Percentiles rank a stretch among this genome's conserved stretches.
phyloP scores from a whole-genome alignment of 2,888 invertebrate species.

The Patella ulyssiponensis region DNA sequence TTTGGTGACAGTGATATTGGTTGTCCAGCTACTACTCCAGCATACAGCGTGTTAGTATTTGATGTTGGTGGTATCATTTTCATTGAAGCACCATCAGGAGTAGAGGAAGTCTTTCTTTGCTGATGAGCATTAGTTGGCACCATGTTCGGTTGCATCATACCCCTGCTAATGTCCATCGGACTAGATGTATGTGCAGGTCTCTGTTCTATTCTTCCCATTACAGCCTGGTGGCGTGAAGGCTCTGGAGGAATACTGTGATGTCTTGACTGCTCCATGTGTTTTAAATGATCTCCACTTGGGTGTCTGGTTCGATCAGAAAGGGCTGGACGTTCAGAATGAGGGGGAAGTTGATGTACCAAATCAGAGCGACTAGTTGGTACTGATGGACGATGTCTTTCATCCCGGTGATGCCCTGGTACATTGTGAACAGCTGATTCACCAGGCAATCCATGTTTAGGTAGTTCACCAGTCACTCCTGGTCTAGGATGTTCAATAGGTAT shows the following conservation, averaged over 20 bases:
- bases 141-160: slow-evolving; percentile 21
- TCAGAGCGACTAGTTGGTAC: neutral
- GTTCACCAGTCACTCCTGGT: slow-evolving; percentile 6
- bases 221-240: slow-evolving; percentile 5
- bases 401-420: neutral
- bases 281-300: neutral
- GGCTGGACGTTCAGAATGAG: neutral
- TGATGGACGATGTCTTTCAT: neutral
- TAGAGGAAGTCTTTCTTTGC: slow-evolving; percentile 34
- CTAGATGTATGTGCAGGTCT: neutral
- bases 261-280: neutral
- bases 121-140: slow-evolving; percentile 26
- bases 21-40: slow-evolving; percentile 54
- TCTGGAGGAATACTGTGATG: slow-evolving; percentile 15
- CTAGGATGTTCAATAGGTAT: slow-evolving; percentile 11
- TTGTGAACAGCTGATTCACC: neutral
- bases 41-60: slow-evolving; percentile 42
- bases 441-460: slow-evolving; percentile 6
- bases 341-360: too few relatives aligned
- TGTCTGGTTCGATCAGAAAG: neutral
- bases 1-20: slow-evolving; percentile 48
- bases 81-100: slow-evolving; percentile 35
- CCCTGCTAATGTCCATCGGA: neutral
- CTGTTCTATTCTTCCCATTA: slow-evolving; percentile 7
- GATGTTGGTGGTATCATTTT: slow-evolving; percentile 42